Evolutionary conservation across 2,113 vertebrate species (phyloP), one percentile per base, ranked within the genome.

Genomic region (Tragelaphus scriptus): DNA sequence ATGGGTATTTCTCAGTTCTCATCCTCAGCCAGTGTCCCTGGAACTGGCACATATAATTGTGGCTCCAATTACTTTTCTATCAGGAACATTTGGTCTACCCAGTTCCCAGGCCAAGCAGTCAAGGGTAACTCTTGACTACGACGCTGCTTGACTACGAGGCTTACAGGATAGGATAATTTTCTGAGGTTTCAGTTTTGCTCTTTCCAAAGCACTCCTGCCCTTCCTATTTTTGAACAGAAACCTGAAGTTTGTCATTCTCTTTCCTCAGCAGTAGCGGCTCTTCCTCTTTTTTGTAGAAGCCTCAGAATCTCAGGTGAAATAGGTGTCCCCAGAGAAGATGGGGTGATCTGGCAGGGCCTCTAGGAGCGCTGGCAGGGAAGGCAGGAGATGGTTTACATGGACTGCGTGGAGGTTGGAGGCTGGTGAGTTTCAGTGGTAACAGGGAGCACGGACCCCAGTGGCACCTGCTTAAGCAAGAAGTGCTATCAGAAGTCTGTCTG

Each of bases 391-490:
- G 14, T 59, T 44, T 21, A 28, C 21, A 12, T 56, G 16, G n/a
- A 17, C 15, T 5, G 11, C 26, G 26, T 44, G 61, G 63, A 65
- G 5, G n/a, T 1, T 36, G 63, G 58, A 68, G 23, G 17, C 21
- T 77, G 89, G 49, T 10, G 19, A 32, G 14, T 10, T 92, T 56
- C 13, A 21, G 26, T 7, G 1, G 53, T 14, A 4, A 16, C 0
- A 0, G 26, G 36, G 25, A 82, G 44, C 25, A 14, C 0, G 1
- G 17, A 6, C n/a, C 36, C 17, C 30, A 17, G 55, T 1, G 59
- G n/a, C 3, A 12, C 16, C 12, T 1, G 6, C 25, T 36, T 7
- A 7, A n/a, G 21, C 6, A 14, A 77, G 44, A 28, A 5, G 2
- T 4, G 23, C 36, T 1, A 2, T 44, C n/a, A 61, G 51, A 71